Evolutionary conservation across 2,797 vertebrate genomes (phyloP), one percentile per base, ranked within the genome.

Genomic region (Gallirallus australis): DNA sequence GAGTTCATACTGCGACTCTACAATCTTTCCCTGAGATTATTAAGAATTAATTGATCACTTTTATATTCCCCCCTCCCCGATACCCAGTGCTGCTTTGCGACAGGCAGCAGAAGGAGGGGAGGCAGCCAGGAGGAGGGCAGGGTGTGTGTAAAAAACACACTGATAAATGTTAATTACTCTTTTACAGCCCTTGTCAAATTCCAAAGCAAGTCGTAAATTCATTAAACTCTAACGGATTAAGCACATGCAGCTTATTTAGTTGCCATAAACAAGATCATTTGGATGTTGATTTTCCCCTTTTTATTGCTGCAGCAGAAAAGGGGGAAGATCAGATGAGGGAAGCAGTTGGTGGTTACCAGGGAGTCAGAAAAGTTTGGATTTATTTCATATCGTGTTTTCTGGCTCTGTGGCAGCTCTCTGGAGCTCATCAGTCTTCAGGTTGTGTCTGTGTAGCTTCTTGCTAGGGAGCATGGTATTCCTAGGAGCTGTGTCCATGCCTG

Each of bases 191-290:
- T 97, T 98, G 98, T 98, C 98, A 98, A 98, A 99, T 98, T 98
- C 98, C 98, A 98, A 98, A 99, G 99, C 98, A 99, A 98, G 98
- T 98, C 96, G 96, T 99, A 99, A 99, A 99, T 99, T 99, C 99
- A 99, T 99, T 99, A 99, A 98, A 97, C 97, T 98, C 98, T 98
- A 98, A 99, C 98, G 97, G 98, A 99, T 99, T 99, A 99, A 98
- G 97, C 97, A 96, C 97, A 98, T 98, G 98, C 98, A 99, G 98
- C 98, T 99, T 99, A 99, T 99, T 99, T 99, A 99, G 98, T 98
- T 94, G 96, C 98, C 98, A 99, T 99, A 99, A 99, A 99, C 99
- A 99, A 99, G 99, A 99, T 99, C 97, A 98, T 98, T 98, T 98
- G 97, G 97, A 97, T 98, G 98, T 98, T 98, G 98, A 98, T 98